Evolutionary conservation across 2,113 vertebrate species (phyloP), one percentile per base, ranked within the genome.

Genomic region (Cyanoderma ruficeps): DNA sequence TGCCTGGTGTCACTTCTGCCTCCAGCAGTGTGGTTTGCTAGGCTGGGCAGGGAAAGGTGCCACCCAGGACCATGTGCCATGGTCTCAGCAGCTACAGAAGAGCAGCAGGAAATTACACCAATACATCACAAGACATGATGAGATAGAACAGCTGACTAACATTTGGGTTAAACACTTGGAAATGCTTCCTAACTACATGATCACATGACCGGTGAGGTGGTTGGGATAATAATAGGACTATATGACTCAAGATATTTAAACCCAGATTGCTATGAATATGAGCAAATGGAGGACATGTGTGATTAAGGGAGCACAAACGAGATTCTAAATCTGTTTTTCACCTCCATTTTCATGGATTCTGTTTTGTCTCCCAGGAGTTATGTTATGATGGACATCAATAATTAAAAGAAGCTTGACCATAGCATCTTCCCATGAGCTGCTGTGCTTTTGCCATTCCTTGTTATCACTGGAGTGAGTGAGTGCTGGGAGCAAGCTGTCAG

Each of bases 1-100:
- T 7, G 0, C 28, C 47, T 47, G 31, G 2, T n/a, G 56, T 44
- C 64, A 18, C 47, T 37, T 81, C 31, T 52, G 80, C 46, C 13
- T 20, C 27, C 22, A 47, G 42, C 13, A 0, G 14, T 9, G 59
- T 0, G 2, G 47, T 28, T 49, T n/a, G 52, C 39, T 10, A 6
- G 35, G 56, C 57, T 72, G 76, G 44, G n/a, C 12, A n/a, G 44
- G 83, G 63, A 17, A 35, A 78, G 56, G 21, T 68, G 35, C 15
- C 49, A 31, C 63, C 33, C 28, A 27, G 55, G 57, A 55, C 46
- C 23, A 3, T 3, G 39, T 61, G 56, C 81, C 72, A 14, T 22
- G 31, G 12, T 10, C 68, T 69, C 35, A 71, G 72, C 68, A 78
- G 67, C 64, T 44, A 20, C 60, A 11, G 37, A 52, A 49, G 22